Evolutionary conservation across 2,888 invertebrate species (phyloP).

Genomic region (Bedellia somnulentella): DNA sequence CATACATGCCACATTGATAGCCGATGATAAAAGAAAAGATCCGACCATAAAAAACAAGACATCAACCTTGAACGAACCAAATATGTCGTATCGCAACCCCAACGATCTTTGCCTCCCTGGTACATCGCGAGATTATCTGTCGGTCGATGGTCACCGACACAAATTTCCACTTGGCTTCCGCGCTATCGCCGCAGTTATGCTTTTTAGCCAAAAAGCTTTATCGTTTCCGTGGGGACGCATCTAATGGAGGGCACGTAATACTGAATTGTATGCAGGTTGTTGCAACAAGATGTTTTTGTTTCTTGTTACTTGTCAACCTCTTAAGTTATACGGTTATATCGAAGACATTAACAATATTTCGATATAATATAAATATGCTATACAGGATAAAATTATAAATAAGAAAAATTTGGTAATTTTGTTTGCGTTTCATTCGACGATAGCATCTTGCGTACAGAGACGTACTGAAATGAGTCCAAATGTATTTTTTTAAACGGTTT

Average conservation of each 20-base stretch:
- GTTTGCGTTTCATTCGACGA: too few species aligned
- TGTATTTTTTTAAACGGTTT: too few species aligned
- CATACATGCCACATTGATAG: neutral
- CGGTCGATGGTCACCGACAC: slow-evolving; percentile 17
- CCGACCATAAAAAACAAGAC: neutral
- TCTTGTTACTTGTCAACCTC: neutral
- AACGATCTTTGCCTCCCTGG: too few species aligned
- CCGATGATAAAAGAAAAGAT: neutral
- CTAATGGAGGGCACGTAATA: slow-evolving; percentile 2
- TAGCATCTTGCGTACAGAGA: too few species aligned
- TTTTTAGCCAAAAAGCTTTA: slow-evolving; percentile 60
- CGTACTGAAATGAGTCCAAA: too few species aligned
- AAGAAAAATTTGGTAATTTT: too few species aligned
- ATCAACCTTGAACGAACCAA: slow-evolving; percentile 21
- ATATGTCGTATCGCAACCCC: slow-evolving; percentile 5
- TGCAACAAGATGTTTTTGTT: neutral
- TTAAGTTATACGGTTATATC: too few species aligned
- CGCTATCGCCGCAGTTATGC: slow-evolving; percentile 44
- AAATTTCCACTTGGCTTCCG: slow-evolving; percentile 48
- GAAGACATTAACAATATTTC: neutral
- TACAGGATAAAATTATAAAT: too few species aligned
- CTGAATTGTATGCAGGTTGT: neutral
- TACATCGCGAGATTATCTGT: slow-evolving; percentile 34
- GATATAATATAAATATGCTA: neutral
- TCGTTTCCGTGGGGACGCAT: slow-evolving; percentile 49